Conservation (phyloP, 2,888 invertebrate genomes). For the Odontocerum albicorne region DNA sequence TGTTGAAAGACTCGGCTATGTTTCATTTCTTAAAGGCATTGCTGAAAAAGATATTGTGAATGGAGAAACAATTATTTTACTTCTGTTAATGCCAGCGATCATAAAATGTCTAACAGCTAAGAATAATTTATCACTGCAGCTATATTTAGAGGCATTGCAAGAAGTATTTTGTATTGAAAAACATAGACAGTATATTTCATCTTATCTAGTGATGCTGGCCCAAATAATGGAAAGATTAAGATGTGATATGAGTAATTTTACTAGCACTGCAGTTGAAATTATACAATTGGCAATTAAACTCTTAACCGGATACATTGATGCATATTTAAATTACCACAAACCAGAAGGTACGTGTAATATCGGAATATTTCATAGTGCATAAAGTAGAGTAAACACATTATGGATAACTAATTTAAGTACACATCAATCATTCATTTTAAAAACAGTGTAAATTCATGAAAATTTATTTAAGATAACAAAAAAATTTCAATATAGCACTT, state of each 20-base stretch:
- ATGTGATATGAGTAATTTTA: slow-evolving; percentile 47
- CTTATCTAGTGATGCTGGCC: slow-evolving; percentile 50
- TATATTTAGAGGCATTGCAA: slow-evolving; percentile 12
- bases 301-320: no score
- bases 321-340: no score
- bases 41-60: slow-evolving; percentile 11
- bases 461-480: no score
- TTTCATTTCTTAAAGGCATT: slow-evolving; percentile 20
- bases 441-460: no score
- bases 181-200: slow-evolving; percentile 46
- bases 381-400: no score
- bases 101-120: slow-evolving; percentile 6
- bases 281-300: slow-evolving; percentile 45
- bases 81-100: slow-evolving; percentile 10
- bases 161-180: slow-evolving; percentile 6
- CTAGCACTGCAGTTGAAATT: slow-evolving; percentile 41
- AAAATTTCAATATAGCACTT: no score
- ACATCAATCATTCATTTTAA: no score
- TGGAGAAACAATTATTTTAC: slow-evolving; percentile 10
- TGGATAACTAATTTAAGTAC: no score
- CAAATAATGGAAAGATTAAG: slow-evolving; percentile 48
- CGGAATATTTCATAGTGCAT: no score
- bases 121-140: not conserved
- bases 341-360: no score
- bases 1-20: slow-evolving; percentile 4